Base-by-base conservation (phyloP, 2,888 invertebrate genomes). In the Colostygia pectinataria region DNA sequence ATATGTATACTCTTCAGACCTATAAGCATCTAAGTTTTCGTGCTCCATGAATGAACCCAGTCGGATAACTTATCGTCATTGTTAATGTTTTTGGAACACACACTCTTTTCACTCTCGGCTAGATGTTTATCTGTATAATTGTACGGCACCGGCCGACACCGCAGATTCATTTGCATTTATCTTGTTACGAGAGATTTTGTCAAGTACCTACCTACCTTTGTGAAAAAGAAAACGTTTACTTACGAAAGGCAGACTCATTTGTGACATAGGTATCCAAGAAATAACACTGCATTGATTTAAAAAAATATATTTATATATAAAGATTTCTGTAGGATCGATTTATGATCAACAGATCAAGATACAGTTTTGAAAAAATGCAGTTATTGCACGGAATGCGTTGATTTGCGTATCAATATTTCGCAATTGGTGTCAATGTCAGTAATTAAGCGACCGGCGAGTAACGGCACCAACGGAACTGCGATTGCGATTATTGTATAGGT, bases 401-500 rank as follows among this genome's bases (percentile, higher is more conserved):
- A 52, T 52, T 51, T 45, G 45, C 51, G 28, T 51, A 41, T 40
- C 43, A 34, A 44, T 50, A 38, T 48, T 42, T 48, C 10, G 41
- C 45, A 32, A 52, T 46, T 33, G 51, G 52, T 52, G 52, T 52
- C 52, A 52, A 47, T 46, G 52, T 42, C 46, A 33, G 42, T 43
- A 42, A 46, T 42, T 42, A 46, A 46, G 38, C 37, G 46, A 50
- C 32, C 42, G 40, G 36, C 34, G 24, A 36, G 34, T 34, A 43
- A 28, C 46, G 41, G 46, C 46, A 12, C 29, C 28, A 33, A 28
- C 52, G 46, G 46, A 42, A 52, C 44, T 34, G 39, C 27, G 15
- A 40, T 40, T 43, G 25, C 37, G 24, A 32, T 27, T 45, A 39
- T 34, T 20, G 9, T 43, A 41, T 14, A 8, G 9, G 4, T 24